Evolutionary conservation across 1,140 invertebrate species (phyloP), one percentile per base, ranked within the genome.

Genomic region (Probaryconus sp.): DNA sequence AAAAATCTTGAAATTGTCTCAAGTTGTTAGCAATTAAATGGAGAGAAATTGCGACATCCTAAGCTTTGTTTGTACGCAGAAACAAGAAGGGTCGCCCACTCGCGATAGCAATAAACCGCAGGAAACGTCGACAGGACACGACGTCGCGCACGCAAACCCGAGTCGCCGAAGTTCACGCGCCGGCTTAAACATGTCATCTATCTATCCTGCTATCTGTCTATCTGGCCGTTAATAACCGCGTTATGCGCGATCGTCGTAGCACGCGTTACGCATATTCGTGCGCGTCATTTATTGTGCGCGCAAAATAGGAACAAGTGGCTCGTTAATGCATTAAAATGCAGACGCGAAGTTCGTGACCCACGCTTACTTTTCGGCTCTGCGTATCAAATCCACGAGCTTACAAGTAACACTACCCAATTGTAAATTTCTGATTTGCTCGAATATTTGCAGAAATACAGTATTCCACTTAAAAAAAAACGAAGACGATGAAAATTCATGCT

Each of bases 21-120:
- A 21, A 24, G 13, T 20, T 58, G 42, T 50, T 58, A 1, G 30
- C 37, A 69, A 70, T 61, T 61, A 61, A 55, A 37, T 31, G 53
- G 35, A 38, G n/a, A 31, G 33, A 60, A 64, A 21, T 63, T 58
- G 64, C 63, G 48, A 74, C 71, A 74, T 68, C 63, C 71, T 56
- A 7, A 67, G 69, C 63, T 79, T 79, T 81, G 79, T 80, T 82
- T 78, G 79, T 72, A 81, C 79, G 79, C 78, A 80, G 79, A 79
- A 77, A 68, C 18, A 53, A 65, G 60, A 60, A 76, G 78, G 77
- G 77, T 65, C 79, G 81, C 81, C 81, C 79, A 82, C 79, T 73
- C 77, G 56, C 72, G 56, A 71, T 48, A 37, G 48, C 50, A 58
- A 56, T 33, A 18, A 37, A 38, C 31, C 69, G 51, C 64, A 64